Conservation (phyloP, 1,140 invertebrate genomes). For the Rhopalosiphum maidis region DNA sequence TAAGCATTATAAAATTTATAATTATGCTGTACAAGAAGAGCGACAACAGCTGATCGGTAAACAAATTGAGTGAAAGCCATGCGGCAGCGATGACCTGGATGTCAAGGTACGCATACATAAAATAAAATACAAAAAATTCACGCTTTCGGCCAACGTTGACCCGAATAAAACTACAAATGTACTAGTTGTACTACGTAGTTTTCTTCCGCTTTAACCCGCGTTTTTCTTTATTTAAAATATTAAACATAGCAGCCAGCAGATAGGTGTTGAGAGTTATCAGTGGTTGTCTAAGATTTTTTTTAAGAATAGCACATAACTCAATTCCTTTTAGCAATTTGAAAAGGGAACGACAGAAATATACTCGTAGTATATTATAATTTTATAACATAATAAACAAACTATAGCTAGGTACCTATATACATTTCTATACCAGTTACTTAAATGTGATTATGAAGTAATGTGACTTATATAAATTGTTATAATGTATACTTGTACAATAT, state of each 20-base stretch:
- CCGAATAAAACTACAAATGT: background rate
- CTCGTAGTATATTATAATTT: background rate
- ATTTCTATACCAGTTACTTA: too few relatives aligned
- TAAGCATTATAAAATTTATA: background rate
- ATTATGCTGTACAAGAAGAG: background rate
- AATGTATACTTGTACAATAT: too few relatives aligned
- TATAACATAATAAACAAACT: too few relatives aligned
- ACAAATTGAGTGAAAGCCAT: constrained; percentile 33
- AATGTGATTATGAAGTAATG: too few relatives aligned
- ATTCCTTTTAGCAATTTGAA: background rate
- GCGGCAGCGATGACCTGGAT: constrained; percentile 34
- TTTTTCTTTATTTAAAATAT: background rate
- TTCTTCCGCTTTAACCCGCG: background rate
- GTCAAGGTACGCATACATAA: background rate
- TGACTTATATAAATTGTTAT: too few relatives aligned
- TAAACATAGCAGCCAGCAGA: background rate
- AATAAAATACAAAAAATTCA: constrained; percentile 41
- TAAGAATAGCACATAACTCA: background rate
- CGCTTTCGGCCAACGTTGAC: constrained; percentile 42
- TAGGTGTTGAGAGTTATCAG: background rate
- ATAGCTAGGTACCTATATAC: too few relatives aligned
- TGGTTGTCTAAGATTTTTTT: background rate
- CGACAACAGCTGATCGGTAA: background rate
- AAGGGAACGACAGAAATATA: background rate
- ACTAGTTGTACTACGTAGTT: background rate